Base-by-base conservation (phyloP, 1,140 invertebrate species). In the Bombus fervidus region DNA sequence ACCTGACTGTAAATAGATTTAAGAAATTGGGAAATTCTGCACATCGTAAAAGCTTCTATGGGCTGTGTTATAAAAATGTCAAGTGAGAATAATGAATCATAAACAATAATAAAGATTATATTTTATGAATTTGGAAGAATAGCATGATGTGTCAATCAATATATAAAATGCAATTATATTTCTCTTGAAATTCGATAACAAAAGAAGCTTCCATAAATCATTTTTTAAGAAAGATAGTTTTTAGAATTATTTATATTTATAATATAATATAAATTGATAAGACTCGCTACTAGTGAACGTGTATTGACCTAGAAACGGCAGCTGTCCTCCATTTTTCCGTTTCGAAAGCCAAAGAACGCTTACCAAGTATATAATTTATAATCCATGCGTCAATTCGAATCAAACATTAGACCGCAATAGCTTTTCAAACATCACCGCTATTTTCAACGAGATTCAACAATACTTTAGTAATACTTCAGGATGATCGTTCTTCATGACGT, bases 331-430 rank as follows among this genome's bases (percentile, higher is more conserved):
- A 62, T n/a, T 57, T 39, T 57, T 37, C 22, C 25, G 34, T 10
- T 22, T 34, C 2, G 34, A 10, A 73, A 31, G 39, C n/a, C 18
- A 12, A 59, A 31, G 22, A 28, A 59, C 31, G 25, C n/a, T 37
- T 25, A 34, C 34, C 15, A 34, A 37, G 62, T 64, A 25, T 13
- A 28, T 59, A 79, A 71, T 77, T 84, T 62, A 79, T 79, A 79
- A 71, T 59, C 66, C 47, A 22, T 22, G 83, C 37, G 37, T 22
- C 37, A n/a, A 64, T 79, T 71, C 25, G 82, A 57, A 74, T 68
- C 57, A n/a, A 43, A 31, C 64, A 77, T 87, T 87, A 90, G 73
- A 85, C 89, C 85, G 53, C 81, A 86, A 89, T 86, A 82, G 64
- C 62, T 84, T 86, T 87, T 85, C 79, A 64, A 81, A 81, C 81